Evolutionary conservation across 2,797 vertebrate genomes (phyloP).

Genomic region (Rallus crepitans): DNA sequence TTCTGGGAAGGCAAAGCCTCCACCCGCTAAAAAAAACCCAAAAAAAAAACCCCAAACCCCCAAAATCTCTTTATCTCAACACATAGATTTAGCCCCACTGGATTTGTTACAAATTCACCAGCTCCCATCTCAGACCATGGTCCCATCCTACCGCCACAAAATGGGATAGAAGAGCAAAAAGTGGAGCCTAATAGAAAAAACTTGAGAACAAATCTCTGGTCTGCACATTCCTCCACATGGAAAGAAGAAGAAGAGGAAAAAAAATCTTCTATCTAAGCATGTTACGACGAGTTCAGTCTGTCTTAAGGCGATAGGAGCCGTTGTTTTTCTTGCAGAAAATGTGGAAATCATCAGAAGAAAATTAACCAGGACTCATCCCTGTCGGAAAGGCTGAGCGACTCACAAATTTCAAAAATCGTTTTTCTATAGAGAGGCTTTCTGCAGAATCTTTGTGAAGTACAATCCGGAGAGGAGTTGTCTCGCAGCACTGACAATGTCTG

Average conservation of each 20-base stretch:
- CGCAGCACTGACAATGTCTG: constrained; percentile 63
- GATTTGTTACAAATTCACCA: not conserved
- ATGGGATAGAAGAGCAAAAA: not conserved
- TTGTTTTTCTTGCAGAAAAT: constrained; percentile 49
- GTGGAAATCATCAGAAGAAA: constrained; percentile 64
- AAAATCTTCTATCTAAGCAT: not conserved
- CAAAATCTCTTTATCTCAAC: not conserved
- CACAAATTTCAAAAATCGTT: constrained; percentile 45
- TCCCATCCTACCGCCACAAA: not conserved
- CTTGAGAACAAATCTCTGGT: not conserved
- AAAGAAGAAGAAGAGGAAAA: not conserved
- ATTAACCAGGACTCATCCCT: constrained; percentile 63
- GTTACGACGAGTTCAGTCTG: constrained; percentile 37
- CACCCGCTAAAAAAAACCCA: not conserved
- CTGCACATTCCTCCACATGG: not conserved
- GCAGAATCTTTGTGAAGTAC: constrained; percentile 53
- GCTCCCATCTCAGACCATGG: not conserved
- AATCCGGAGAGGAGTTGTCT: constrained; percentile 59
- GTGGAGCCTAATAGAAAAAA: not conserved
- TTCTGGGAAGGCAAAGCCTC: not conserved
- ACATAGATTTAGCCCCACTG: not conserved
- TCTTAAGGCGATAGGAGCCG: constrained; percentile 54
- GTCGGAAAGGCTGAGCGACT: constrained; percentile 44
- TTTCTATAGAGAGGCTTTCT: constrained; percentile 41
- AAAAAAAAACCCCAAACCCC: no score